Evolutionary conservation across 2,797 vertebrate genomes (phyloP).

Genomic region (Enteromius radiatus): DNA sequence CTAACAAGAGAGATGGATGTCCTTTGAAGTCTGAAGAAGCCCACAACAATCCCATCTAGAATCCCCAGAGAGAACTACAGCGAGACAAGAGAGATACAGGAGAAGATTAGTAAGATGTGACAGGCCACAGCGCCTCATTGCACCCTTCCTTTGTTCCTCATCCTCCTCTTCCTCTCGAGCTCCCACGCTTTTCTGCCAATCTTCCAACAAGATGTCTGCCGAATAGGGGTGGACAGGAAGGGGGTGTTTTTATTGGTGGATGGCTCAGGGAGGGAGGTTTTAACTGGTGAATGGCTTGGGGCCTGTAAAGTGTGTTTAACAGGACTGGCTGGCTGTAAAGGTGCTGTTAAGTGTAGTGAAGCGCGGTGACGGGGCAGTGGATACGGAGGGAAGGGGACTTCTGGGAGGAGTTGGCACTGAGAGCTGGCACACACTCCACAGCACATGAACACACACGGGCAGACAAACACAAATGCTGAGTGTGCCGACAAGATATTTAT

Average conservation of each 20-base stretch:
- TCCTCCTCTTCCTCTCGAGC: conserved; percentile 54
- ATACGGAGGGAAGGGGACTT: conserved; percentile 59
- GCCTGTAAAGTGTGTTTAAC: conserved; percentile 78
- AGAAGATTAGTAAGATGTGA: conserved; percentile 29
- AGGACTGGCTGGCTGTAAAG: conserved; percentile 72
- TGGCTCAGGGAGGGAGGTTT: conserved; percentile 69
- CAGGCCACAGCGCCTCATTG: background rate
- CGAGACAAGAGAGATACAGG: background rate
- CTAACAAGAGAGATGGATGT: background rate
- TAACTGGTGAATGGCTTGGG: conserved; percentile 76
- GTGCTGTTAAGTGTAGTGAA: conserved; percentile 76
- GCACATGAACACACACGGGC: conserved; percentile 61
- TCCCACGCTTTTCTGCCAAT: conserved; percentile 33
- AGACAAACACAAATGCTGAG: conserved; percentile 14
- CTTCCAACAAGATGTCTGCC: conserved; percentile 59
- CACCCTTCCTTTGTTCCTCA: conserved; percentile 43
- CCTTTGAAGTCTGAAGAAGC: conserved; percentile 19
- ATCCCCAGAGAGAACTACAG: conserved; percentile 4
- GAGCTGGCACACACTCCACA: conserved; percentile 51
- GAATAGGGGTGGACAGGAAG: conserved; percentile 69
- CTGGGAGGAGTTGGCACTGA: conserved; percentile 49
- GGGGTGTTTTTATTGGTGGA: conserved; percentile 77
- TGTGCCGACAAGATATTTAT: background rate
- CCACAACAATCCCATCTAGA: conserved; percentile 18
- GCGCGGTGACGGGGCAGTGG: conserved; percentile 65